A percentile compares a stretch with the other conserved stretches of the same genome.
Evolutionary conservation across 2,888 invertebrate species (phyloP).

Genomic region (Leptogaster cylindrica): DNA sequence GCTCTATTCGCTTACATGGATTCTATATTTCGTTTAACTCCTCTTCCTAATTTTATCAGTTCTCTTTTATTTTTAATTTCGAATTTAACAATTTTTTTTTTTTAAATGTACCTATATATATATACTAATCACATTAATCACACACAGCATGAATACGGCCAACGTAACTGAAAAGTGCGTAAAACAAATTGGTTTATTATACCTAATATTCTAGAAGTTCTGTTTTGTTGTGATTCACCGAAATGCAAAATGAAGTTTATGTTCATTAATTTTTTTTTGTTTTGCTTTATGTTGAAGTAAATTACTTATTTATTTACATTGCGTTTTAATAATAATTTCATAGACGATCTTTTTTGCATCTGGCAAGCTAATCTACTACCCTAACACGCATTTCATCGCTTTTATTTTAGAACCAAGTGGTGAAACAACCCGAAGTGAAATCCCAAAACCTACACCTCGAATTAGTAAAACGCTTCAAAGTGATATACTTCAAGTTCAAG

Average conservation of each 20-base stretch:
- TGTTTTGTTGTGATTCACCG: constrained; percentile 30
- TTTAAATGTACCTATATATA: constrained; percentile 26
- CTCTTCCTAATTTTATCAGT: too few relatives aligned
- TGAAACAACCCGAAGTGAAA: constrained; percentile 52
- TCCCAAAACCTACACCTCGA: constrained; percentile 65
- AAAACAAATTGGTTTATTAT: constrained; percentile 32
- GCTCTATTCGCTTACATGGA: constrained; percentile 48
- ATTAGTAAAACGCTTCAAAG: constrained; percentile 56
- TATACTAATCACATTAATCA: constrained; percentile 41
- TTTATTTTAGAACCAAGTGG: constrained; percentile 62
- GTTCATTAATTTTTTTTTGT: constrained; percentile 19
- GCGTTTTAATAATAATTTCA: constrained; percentile 31
- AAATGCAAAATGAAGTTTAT: constrained; percentile 32
- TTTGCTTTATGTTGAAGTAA: constrained; percentile 7
- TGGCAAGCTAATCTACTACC: constrained; percentile 47
- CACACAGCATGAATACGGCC: constrained; percentile 41
- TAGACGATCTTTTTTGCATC: constrained; percentile 43
- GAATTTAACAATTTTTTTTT: not conserved
- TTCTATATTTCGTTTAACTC: constrained; percentile 13
- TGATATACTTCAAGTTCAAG: constrained; percentile 43
- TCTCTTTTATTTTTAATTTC: too few relatives aligned
- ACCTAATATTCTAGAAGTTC: constrained; percentile 21
- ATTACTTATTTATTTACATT: not conserved
- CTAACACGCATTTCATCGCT: constrained; percentile 53
- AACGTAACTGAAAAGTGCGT: constrained; percentile 34